Base-by-base conservation (phyloP, 2,797 vertebrate genomes). In the Scleropages formosus region DNA sequence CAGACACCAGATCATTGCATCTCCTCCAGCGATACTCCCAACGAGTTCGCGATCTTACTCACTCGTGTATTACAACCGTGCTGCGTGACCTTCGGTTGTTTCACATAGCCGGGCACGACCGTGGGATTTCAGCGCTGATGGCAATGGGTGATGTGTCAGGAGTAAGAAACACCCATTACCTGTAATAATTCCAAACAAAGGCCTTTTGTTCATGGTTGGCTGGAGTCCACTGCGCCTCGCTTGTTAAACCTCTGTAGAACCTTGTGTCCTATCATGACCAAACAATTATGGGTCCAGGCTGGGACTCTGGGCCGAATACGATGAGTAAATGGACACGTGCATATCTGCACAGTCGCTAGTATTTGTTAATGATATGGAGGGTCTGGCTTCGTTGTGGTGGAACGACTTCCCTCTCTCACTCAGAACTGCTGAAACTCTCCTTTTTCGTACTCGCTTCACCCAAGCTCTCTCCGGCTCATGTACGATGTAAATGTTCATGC, bases 131-230 rank as follows among this genome's bases (percentile, higher is more conserved):
- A 1, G 18, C 7, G 61, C 26, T 16, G 16, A 58, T 24, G 59
- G 49, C 18, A 8, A 12, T 56, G 39, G 58, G 20, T 26, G 47
- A 49, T 60, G 39, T 24, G 46, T 11, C 75, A 66, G 39, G 53
- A 69, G 51, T 61, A 49, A 24, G 20, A 49, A 13, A 61, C 39
- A 27, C 31, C 49, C 65, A 51, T 69, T 75, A 75, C 66, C 65
- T 61, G 56, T 16, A 24, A 75, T 66, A 20, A 24, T n/a, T 46
- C 64, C 31, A 18, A 13, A 75, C 31, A 75, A 67, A 18, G 64
- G 18, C 63, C n/a, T 44, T 22, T 75, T 75, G 64, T 75, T 68
- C 53, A 65, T 13, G 11, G 10, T 27, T 56, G 73, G 72, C 26
- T 9, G 49, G 10, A 11, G 26, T 26, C 18, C n/a, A 51, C 51